phyloP scores from a whole-genome alignment of 2,888 invertebrate species.

The Lasius fuliginosus region DNA sequence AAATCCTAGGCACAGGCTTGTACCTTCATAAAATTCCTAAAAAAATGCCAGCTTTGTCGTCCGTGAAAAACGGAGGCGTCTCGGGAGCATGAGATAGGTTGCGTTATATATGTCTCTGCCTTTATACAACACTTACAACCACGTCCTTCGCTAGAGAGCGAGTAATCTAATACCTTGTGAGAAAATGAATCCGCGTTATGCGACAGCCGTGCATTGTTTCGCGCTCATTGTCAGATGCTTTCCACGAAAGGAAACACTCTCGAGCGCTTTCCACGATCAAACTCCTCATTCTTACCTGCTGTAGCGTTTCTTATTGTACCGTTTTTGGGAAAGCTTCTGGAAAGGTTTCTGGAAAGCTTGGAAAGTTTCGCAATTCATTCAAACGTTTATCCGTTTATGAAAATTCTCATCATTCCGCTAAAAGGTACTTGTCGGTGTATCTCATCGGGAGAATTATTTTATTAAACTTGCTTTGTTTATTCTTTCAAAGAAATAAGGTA shows the following conservation, averaged over 20 bases:
- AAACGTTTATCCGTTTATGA: neutral
- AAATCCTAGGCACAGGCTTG: neutral
- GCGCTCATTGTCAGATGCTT: conserved; percentile 45
- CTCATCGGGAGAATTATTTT: neutral
- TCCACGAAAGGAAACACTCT: conserved; percentile 41
- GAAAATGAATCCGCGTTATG: conserved; percentile 34
- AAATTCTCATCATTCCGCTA: too few relatives aligned
- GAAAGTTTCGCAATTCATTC: neutral
- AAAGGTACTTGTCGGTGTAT: neutral
- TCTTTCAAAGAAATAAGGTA: neutral
- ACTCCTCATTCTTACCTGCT: neutral
- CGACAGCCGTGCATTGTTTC: conserved; percentile 30
- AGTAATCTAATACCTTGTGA: conserved; percentile 37
- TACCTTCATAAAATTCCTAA: neutral
- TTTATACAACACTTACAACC: conserved; percentile 44
- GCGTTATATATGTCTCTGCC: conserved; percentile 51
- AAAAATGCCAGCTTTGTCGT: neutral
- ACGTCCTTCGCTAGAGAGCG: conserved; percentile 29
- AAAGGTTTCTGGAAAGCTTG: conserved; percentile 9
- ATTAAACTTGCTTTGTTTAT: conserved; percentile 1
- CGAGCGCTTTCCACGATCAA: conserved; percentile 29
- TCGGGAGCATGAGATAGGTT: conserved; percentile 63
- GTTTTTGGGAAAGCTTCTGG: conserved; percentile 23
- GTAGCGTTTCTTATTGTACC: neutral
- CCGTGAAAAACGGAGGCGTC: conserved; percentile 64